These are phyloP conservation scores for Actinernus sp. DNA, from an alignment of 92 coral and sea anemone genomes.

Conservation along the genomic window DNA sequence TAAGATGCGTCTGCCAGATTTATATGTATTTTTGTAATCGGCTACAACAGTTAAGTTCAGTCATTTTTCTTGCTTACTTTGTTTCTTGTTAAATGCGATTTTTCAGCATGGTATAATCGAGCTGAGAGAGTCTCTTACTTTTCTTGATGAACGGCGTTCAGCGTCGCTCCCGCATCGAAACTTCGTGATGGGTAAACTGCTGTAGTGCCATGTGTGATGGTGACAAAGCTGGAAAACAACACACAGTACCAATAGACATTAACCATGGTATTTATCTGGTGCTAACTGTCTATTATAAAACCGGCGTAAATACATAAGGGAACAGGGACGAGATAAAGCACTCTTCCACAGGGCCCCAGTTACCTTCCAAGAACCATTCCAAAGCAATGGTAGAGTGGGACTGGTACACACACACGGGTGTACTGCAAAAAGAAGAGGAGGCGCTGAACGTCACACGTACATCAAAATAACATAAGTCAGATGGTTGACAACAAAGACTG, in stretches of 20 bases:
- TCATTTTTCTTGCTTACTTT: too few relatives aligned
- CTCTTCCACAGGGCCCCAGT: neutral
- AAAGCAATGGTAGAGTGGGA: conserved; percentile 98
- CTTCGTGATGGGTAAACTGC: conserved; percentile 92
- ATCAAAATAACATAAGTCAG: too few relatives aligned
- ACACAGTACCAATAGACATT: neutral
- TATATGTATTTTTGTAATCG: too few relatives aligned
- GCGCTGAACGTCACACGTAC: too few relatives aligned
- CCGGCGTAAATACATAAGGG: neutral
- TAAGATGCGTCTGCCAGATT: too few relatives aligned
- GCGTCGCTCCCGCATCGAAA: conserved; percentile 85
- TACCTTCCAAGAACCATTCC: conserved; percentile 99
- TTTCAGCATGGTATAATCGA: too few relatives aligned
- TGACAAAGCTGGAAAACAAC: conserved; percentile 51
- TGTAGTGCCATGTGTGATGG: conserved; percentile 82
- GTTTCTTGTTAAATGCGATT: too few relatives aligned
- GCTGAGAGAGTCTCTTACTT: too few relatives aligned
- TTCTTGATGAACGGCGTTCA: conserved; percentile 87
- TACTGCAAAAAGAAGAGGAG: conserved; percentile 48
- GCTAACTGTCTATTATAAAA: neutral
- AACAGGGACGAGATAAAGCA: neutral
- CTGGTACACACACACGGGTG: conserved; percentile 88
- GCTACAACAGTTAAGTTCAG: too few relatives aligned
- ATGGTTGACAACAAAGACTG: too few relatives aligned
- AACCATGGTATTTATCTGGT: neutral